Conservation (phyloP, 2,888 invertebrate species). For the Ichneumoninae sp. region DNA sequence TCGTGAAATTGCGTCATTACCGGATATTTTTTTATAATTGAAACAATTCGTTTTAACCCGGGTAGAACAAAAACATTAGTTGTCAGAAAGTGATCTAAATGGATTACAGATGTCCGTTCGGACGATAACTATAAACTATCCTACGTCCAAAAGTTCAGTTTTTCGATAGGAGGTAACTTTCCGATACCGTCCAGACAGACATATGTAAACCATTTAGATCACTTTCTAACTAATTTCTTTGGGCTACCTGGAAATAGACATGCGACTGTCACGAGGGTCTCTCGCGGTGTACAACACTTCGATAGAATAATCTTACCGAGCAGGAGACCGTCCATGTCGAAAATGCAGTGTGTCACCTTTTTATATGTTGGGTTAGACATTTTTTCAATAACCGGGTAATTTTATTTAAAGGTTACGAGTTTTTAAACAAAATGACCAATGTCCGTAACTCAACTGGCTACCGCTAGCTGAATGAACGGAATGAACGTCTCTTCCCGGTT, state of each 20-base stretch:
- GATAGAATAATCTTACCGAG: conserved; percentile 75
- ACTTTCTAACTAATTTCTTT: no score
- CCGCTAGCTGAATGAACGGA: conserved; percentile 48
- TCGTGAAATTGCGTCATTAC: not conserved
- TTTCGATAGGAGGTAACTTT: no score
- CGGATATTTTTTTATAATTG: not conserved
- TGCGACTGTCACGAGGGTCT: conserved; percentile 4
- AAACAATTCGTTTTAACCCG: not conserved
- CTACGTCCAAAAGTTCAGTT: no score
- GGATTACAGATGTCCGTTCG: no score
- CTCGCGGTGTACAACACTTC: not conserved
- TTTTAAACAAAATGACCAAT: conserved; percentile 50
- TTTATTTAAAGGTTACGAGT: conserved; percentile 55
- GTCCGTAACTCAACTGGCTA: conserved; percentile 37
- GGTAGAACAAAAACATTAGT: no score
- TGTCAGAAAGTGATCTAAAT: no score
- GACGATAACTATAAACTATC: no score
- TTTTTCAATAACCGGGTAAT: conserved; percentile 40
- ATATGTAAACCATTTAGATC: no score
- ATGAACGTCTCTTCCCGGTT: not conserved
- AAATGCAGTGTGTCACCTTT: conserved; percentile 81
- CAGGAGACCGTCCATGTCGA: conserved; percentile 82
- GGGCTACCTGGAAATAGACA: not conserved
- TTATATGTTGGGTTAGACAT: conserved; percentile 70
- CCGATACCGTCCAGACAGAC: no score